A percentile compares a stretch with the other conserved stretches of the same genome.
phyloP scores from a whole-genome alignment of 2,113 vertebrate genomes.

The Callipepla squamata region DNA sequence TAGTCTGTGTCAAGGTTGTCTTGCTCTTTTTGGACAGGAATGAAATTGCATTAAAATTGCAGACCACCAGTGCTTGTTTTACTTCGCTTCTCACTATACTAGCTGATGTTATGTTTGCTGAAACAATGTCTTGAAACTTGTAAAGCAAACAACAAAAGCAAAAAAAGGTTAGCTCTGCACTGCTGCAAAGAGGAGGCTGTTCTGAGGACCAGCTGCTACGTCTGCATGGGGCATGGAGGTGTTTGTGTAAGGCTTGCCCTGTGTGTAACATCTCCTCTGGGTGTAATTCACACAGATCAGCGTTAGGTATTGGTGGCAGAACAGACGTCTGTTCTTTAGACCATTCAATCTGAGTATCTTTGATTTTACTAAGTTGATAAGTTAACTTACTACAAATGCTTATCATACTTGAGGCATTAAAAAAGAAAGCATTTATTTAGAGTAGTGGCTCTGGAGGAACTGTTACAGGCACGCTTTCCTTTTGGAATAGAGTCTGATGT shows the following conservation, averaged over 20 bases:
- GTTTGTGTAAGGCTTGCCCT: neutral
- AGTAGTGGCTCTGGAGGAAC: neutral
- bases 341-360: neutral
- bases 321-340: neutral
- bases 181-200: neutral
- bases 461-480: neutral
- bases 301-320: neutral
- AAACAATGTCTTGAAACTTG: neutral
- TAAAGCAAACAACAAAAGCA: accelerated
- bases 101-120: neutral
- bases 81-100: neutral
- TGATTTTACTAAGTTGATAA: neutral
- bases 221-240: neutral
- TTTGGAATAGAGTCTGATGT: neutral
- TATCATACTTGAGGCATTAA: neutral
- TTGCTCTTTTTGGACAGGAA: neutral
- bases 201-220: neutral
- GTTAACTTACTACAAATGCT: neutral
- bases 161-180: neutral
- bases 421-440: neutral
- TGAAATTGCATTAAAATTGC: neutral
- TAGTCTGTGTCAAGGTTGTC: neutral
- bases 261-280: neutral
- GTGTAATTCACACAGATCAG: neutral
- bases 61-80: neutral